Evolutionary conservation across 2,797 vertebrate species (phyloP).

Genomic region (Phalloptychus januarius): DNA sequence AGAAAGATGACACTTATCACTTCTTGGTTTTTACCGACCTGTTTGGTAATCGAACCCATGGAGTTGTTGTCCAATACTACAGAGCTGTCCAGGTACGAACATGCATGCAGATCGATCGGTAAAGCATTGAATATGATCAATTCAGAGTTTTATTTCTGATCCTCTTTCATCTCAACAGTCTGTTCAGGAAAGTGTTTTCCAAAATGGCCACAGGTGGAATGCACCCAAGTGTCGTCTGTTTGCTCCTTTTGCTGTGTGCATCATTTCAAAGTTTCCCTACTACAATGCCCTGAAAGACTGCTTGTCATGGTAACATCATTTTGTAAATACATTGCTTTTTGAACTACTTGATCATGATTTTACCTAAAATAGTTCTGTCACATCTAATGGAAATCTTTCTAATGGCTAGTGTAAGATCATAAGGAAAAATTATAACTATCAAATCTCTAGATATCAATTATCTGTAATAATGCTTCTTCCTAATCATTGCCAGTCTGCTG

Average conservation of each 20-base stretch:
- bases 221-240: conserved; percentile 74
- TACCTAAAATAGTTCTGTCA: background rate
- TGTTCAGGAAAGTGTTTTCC: conserved; percentile 77
- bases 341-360: background rate
- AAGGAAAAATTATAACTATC: background rate
- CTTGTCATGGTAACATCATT: conserved; percentile 67
- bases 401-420: background rate
- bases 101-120: background rate
- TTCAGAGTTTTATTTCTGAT: background rate
- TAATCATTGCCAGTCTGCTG: conserved; percentile 66
- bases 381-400: background rate
- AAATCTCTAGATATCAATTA: background rate
- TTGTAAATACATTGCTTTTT: background rate
- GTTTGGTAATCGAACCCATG: conserved; percentile 92
- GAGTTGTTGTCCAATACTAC: conserved; percentile 89
- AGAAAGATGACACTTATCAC: conserved; percentile 87
- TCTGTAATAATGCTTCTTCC: background rate
- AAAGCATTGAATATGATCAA: background rate
- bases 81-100: conserved; percentile 84
- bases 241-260: conserved; percentile 84
- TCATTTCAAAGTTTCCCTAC: conserved; percentile 94
- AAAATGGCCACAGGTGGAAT: conserved; percentile 82
- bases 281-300: conserved; percentile 87
- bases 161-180: conserved; percentile 41
- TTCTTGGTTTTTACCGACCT: conserved; percentile 97